Base-by-base conservation (phyloP, 2,888 invertebrate species). In the Drosophila longiperda region DNA sequence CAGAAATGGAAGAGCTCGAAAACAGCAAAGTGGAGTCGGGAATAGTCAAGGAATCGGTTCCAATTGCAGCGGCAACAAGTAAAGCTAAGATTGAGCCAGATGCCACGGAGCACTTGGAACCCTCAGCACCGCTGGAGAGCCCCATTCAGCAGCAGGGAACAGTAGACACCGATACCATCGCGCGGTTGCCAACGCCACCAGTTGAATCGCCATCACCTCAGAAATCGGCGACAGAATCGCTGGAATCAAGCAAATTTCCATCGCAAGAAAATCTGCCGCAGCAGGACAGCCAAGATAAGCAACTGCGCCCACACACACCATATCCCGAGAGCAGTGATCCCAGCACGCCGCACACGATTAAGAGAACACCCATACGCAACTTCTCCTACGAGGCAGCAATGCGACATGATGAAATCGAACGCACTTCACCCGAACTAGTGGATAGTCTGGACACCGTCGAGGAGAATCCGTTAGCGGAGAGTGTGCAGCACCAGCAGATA, bases 251-350 rank as follows among this genome's bases (percentile, higher is more conserved):
- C 6, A 86, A 78, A 23, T 90, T 90, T 2, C 53, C 61, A 4
- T 70, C 90, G 26, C 84, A 87, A 49, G 88, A 65, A 57, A 80
- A 64, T 68, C 55, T 29, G 65, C 75, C 15, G 9, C 12, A 58
- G 5, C 49, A 52, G 68, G 69, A 17, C 66, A 86, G 53, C 20
- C 87, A 15, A 49, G 90, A 90, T 3, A 90, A 89, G 29, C 76
- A 83, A 7, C 57, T 90, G 15, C 91, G 93, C 11, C 92, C 93
- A 1, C 88, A 81, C 26, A 93, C 93, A 4, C 93, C 93, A 1
- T 93, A 91, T 42, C 93, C 93, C 2, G 92, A 92, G 17, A 87
- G 82, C 62, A 91, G 89, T 64, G 69, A 80, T 49, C 62, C 75
- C 5, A 85, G 80, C 63, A 89, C 90, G 1, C 90, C 92, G 3